These are phyloP conservation scores for Chirona hameri DNA, from an alignment of 2,888 invertebrate genomes.

Conservation along the genomic window DNA sequence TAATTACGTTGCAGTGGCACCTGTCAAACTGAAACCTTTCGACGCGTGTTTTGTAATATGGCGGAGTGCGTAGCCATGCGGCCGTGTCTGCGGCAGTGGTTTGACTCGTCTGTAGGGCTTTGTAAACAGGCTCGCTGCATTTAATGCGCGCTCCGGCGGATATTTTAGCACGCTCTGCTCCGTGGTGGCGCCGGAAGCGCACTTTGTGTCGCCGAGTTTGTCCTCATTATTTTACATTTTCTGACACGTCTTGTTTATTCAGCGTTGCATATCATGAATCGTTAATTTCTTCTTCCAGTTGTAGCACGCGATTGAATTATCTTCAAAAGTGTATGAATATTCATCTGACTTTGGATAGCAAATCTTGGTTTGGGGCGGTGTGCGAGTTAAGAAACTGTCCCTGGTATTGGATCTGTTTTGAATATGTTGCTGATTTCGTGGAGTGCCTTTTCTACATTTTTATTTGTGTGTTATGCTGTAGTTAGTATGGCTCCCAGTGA, in stretches of 20 bases:
- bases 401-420: not conserved
- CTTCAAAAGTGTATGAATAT: constrained; percentile 28
- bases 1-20: too few species aligned
- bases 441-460: not conserved
- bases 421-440: constrained; percentile 6
- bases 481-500: not conserved
- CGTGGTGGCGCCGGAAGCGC: not conserved
- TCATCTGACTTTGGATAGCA: not conserved
- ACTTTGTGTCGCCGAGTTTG: not conserved
- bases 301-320: constrained; percentile 8
- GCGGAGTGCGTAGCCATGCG: not conserved
- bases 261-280: constrained; percentile 29
- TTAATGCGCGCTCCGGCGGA: not conserved
- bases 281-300: constrained; percentile 22
- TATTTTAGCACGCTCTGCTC: not conserved
- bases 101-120: not conserved
- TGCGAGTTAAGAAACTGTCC: not conserved
- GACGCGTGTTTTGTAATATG: too few species aligned
- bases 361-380: not conserved
- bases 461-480: not conserved
- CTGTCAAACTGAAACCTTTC: too few species aligned
- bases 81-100: not conserved
- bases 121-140: too few species aligned
- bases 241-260: constrained; percentile 26
- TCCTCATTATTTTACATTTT: constrained; percentile 22